A percentile compares a stretch with the other conserved stretches of the same genome.
phyloP scores from a whole-genome alignment of 1,140 invertebrate species.

The Polyergus mexicanus region DNA sequence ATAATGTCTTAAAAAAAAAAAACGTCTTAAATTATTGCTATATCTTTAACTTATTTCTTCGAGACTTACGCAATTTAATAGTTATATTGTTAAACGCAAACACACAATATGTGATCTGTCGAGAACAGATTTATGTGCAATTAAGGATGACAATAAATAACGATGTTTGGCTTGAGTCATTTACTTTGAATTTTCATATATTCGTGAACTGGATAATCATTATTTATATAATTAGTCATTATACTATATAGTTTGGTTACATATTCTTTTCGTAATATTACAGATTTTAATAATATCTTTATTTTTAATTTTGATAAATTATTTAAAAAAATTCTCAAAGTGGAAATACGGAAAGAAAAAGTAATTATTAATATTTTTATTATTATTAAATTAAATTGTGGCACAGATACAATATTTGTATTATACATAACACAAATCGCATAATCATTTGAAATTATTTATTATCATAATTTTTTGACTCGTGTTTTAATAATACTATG shows the following conservation, averaged over 20 bases:
- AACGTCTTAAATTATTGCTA: background rate
- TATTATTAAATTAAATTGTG: background rate
- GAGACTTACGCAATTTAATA: background rate
- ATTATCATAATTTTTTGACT: background rate
- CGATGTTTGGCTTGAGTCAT: conserved; percentile 13
- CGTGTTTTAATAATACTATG: background rate
- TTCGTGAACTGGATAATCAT: background rate
- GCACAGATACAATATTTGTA: no score
- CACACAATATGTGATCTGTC: background rate
- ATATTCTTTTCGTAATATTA: background rate
- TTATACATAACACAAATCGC: background rate
- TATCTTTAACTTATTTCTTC: background rate
- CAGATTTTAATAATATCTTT: background rate
- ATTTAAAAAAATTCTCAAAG: background rate
- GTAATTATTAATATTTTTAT: background rate
- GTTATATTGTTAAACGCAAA: background rate
- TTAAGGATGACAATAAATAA: background rate
- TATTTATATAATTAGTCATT: conserved; percentile 23
- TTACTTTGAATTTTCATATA: background rate
- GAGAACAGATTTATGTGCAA: conserved; percentile 26
- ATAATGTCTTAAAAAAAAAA: background rate
- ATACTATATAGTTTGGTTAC: background rate
- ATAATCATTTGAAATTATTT: background rate
- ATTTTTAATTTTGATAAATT: background rate
- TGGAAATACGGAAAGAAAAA: background rate